Evolutionary conservation across 2,113 vertebrate species (phyloP), one percentile per base, ranked within the genome.

Genomic region (Oenanthe melanoleuca): DNA sequence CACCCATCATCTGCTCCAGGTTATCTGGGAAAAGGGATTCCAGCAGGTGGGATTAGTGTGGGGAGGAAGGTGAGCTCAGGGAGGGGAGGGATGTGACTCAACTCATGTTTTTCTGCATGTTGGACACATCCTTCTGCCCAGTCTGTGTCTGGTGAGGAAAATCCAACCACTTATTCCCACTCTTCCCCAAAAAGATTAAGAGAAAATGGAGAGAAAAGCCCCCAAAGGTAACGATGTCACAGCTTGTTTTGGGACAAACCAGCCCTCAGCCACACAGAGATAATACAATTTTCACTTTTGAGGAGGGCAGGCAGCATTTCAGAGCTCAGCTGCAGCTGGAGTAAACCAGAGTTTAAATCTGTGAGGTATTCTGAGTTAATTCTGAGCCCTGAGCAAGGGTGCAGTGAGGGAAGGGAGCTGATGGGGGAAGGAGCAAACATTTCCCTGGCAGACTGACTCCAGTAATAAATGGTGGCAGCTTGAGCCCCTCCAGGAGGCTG

Each of bases 381-480:
- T 31, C 3, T 4, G 2, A 86, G 34, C 75, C 69, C 47, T 6
- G n/a, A 74, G 77, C 10, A 23, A 90, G 45, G 67, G 24, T 10
- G 33, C 52, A 59, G 74, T 1, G 10, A 49, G 22, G 59, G 47
- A 37, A 67, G 14, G 34, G 28, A 84, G 22, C n/a, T 1, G 11
- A 21, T 11, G 44, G 6, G 69, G 40, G 49, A 83, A 59, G 69
- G 72, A 89, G 47, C 45, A 79, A 92, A 91, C 45, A 87, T 69
- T 79, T 75, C 89, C 84, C 49, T 89, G 72, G 86, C 80, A 95
- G 84, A 61, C 5, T 56, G 93, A 89, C 70, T 95, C 86, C 28
- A 81, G 67, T 87, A 95, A 95, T 86, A 82, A 91, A 87, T 61
- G 73, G 70, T 66, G 89, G 86, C 86, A 95, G 91, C 77, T 66